Percentiles rank a stretch among this genome's conserved stretches.
Evolutionary conservation across 1,140 invertebrate species (phyloP).

Genomic region (Hyles euphorbiae): DNA sequence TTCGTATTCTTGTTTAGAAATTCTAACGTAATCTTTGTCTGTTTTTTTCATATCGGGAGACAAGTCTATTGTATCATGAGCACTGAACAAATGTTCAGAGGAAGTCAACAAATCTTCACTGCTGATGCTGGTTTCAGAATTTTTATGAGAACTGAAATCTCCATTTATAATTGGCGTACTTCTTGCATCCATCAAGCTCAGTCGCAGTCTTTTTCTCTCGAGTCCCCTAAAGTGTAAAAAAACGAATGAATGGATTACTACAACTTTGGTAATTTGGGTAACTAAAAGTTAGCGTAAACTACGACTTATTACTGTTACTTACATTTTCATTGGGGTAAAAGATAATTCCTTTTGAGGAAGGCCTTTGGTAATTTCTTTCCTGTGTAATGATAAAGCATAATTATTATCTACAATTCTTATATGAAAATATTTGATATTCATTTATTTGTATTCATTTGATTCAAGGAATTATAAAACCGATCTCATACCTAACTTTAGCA

Average conservation of each 20-base stretch:
- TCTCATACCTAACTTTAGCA: constrained; percentile 79
- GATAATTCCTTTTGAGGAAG: constrained; percentile 64
- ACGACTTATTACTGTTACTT: constrained; percentile 25
- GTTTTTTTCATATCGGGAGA: constrained; percentile 60
- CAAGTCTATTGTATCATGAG: constrained; percentile 61
- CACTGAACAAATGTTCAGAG: constrained; percentile 63
- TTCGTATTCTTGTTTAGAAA: constrained; percentile 84
- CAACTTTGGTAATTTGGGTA: too few relatives aligned
- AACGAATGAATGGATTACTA: not conserved
- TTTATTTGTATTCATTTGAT: not conserved
- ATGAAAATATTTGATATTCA: not conserved
- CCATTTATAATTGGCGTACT: constrained; percentile 51
- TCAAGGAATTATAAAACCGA: not conserved
- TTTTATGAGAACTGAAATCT: constrained; percentile 54
- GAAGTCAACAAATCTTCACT: constrained; percentile 66
- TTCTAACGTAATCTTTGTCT: constrained; percentile 79
- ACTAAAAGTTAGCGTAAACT: too few relatives aligned
- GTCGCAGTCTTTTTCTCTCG: constrained; percentile 62
- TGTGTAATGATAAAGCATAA: constrained; percentile 25
- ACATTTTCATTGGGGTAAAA: constrained; percentile 69
- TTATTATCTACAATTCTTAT: not conserved
- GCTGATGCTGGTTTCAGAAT: constrained; percentile 60
- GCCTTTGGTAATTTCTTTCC: constrained; percentile 71
- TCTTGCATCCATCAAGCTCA: constrained; percentile 61
- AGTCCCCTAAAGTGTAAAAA: constrained; percentile 46